Base-by-base conservation (phyloP, 37 sponge, comb jelly and placozoan genomes). In the Chondrosia reniformis region DNA sequence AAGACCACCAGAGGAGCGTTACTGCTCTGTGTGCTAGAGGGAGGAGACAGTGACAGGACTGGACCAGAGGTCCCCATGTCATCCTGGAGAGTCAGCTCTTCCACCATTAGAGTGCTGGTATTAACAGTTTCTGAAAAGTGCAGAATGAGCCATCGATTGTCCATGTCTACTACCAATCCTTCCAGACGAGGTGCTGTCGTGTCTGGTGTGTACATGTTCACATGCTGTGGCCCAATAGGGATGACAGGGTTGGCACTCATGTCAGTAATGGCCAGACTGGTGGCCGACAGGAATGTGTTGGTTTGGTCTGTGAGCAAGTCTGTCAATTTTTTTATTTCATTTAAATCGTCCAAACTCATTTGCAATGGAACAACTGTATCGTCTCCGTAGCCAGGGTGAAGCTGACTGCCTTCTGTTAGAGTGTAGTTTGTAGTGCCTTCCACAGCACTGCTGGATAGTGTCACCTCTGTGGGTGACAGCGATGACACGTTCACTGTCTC, bases 51-150 rank as follows among this genome's bases (percentile, higher is more conserved):
- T 7, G 67, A 46, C 4, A 89, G 33, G 19, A 31, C 49, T 0
- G 44, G 74, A 57, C 75, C 86, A 0, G 71, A 49, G 12, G 85
- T 82, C 2, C 55, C 67, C 28, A 22, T n/a, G 24, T 59, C 71
- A 72, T 88, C 84, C 62, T 95, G 96, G 12, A 95, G 84, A 0
- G 81, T 85, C n/a, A 95, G 66, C 32, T 81, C 82, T 17, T 67
- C 69, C 0, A 95, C 87, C 33, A 45, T 19, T 7, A 95, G 59
- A 17, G 92, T 74, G 45, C 72, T 46, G 28, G 81, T 75, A 52
- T 89, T 88, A 42, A 95, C 96, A 40, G 96, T 95, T 55, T 95
- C 96, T 43, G 89, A 89, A 86, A 95, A 95, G 62, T 55, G 81
- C 44, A 95, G 77, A n/a, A 66, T 76, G 5, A 95, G 76, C 2